Evolutionary conservation across 2,113 vertebrate species (phyloP).

Genomic region (Picathartes gymnocephalus): DNA sequence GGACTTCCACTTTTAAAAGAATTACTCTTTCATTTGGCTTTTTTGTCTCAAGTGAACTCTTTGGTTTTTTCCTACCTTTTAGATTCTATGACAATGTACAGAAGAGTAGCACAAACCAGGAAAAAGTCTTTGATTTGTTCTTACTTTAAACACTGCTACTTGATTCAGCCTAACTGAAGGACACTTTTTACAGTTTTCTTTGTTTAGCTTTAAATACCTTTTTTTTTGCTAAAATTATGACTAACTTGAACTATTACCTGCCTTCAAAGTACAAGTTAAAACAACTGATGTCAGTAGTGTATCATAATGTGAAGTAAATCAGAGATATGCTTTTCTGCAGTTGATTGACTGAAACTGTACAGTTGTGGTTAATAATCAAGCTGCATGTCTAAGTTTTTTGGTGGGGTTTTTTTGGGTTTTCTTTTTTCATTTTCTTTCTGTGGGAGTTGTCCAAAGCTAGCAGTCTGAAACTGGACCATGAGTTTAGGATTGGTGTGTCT

Average conservation of each 20-base stretch:
- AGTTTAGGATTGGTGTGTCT: not conserved
- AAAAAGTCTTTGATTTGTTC: not conserved
- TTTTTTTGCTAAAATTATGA: not conserved
- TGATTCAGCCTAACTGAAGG: not conserved
- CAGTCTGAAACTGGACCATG: not conserved
- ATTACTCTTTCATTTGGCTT: not conserved
- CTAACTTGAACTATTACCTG: not conserved
- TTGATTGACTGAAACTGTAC: not conserved
- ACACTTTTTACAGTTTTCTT: not conserved
- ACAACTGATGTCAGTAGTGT: not conserved
- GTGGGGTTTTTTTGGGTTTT: not conserved
- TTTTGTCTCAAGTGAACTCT: not conserved
- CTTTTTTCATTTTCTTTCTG: not conserved
- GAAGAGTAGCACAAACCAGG: not conserved
- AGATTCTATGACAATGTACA: not conserved
- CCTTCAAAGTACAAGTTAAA: not conserved
- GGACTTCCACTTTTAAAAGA: not conserved
- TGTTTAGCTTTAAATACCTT: not conserved
- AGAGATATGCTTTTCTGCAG: not conserved
- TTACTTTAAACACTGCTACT: not conserved
- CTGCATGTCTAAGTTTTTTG: not conserved
- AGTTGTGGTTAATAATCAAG: not conserved
- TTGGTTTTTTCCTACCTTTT: not conserved
- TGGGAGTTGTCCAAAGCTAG: not conserved
- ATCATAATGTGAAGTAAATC: not conserved